Evolutionary conservation across 2,113 vertebrate genomes (phyloP), one percentile per base, ranked within the genome.

Genomic region (Leptosomus discolor): DNA sequence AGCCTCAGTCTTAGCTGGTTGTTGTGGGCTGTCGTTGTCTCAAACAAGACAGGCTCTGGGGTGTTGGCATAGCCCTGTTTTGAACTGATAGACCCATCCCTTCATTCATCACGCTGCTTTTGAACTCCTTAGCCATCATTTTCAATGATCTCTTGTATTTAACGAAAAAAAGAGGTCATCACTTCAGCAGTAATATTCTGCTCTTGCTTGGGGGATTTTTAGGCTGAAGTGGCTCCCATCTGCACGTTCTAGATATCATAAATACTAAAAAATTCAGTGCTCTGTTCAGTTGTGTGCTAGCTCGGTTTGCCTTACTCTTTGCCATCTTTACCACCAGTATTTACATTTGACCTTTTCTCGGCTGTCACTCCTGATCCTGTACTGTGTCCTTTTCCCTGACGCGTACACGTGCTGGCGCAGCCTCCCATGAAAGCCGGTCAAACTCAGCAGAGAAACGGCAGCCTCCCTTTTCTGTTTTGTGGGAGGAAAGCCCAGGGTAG

Each of bases 351-450:
- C 8, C 18, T 74, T 63, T 73, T 68, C 26, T 69, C n/a, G 57
- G 79, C 6, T 71, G 37, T 68, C 26, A 5, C 50, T 63, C 39
- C 34, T 45, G 27, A 69, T 75, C 73, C 41, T 45, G 29, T 26
- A 6, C 39, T 77, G 11, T 41, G 43, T 39, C 27, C 46, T 56
- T 29, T 63, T 45, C 74, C 67, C n/a, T 22, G 7, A 8, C 26
- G 34, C 7, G 5, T 32, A 15, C 32, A 3, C 2, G 1, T 13
- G 12, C 45, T 14, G 5, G 15, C 1, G 10, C 22, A 36, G 50
- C 29, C 22, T 65, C 16, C 76, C 15, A 8, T 29, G 58, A 73
- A 63, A 63, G 12, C 45, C 30, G 21, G 30, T 39, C 21, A 36
- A 51, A 36, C 32, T 14, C 43, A 27, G 58, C 68, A 45, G 36